Evolutionary conservation across 1,140 invertebrate genomes (phyloP), one percentile per base, ranked within the genome.

Genomic region (Rhagoletis zephyria): DNA sequence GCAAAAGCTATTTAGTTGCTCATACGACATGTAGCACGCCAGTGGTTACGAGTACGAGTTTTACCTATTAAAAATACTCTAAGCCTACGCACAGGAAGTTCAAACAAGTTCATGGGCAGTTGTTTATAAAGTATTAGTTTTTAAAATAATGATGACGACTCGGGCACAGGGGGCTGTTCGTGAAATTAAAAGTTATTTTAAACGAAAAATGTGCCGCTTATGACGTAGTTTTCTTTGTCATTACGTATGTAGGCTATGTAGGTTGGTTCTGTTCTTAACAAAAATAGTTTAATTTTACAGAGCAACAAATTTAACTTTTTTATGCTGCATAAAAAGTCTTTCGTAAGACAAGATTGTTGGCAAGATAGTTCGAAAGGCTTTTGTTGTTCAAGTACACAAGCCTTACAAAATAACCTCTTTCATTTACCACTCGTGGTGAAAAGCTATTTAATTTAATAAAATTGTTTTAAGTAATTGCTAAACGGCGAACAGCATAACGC

Each of bases 1-100:
- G 16, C 61, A 12, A 7, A 77, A 81, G 45, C 19, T 7, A 0
- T 5, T 56, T 81, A n/a, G 45, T 81, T 81, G 56, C n/a, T 81
- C 45, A 81, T 81, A 81, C 74, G 48, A 19, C 74, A 81, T n/a
- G 74, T 1, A 56, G 48, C 74, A 81, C 45, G 30, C 30, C 30
- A 30, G 30, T 30, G 30, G 30, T 30, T 1, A 30, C 30, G 30
- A 30, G 10, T 19, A 30, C 6, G 5, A 81, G 42, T 51, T 42
- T 42, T 30, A 42, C 56, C 30, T 30, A 19, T 1, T 19, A 3
- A 42, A 56, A 81, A 81, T 81, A 56, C 5, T 81, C 3, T 16
- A n/a, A 74, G 56, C 56, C 74, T 19, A 56, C 42, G 10, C 48
- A 3, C 16, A 56, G 2, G 48, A 19, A 81, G 74, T 81, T 81